Evolutionary conservation across 2,113 vertebrate species (phyloP).

Genomic region (Electrona antarctica): DNA sequence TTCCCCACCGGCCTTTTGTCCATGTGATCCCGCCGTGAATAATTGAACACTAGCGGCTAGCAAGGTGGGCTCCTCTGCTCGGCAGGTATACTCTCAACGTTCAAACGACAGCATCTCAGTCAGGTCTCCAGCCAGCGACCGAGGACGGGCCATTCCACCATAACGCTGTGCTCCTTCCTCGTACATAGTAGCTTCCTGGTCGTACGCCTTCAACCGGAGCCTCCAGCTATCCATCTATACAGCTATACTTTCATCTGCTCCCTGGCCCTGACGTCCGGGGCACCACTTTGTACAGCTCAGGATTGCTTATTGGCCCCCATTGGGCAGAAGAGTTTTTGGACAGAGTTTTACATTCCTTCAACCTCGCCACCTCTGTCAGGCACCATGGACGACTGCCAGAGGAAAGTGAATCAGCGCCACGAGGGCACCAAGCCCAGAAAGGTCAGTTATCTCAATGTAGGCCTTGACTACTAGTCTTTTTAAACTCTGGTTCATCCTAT

Average conservation of each 20-base stretch:
- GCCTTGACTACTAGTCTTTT: too few species aligned
- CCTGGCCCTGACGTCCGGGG: slow-evolving; percentile 5
- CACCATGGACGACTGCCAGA: slow-evolving; percentile 86
- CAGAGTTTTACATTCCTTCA: slow-evolving; percentile 31
- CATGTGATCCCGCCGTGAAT: slow-evolving; percentile 72
- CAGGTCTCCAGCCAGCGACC: slow-evolving; percentile 26
- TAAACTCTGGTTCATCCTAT: too few species aligned
- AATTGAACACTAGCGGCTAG: slow-evolving; percentile 61
- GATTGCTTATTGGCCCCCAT: background rate
- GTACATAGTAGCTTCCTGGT: slow-evolving; percentile 25
- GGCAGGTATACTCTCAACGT: slow-evolving; percentile 44
- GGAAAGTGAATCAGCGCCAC: slow-evolving; percentile 72
- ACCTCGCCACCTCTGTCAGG: slow-evolving; percentile 12
- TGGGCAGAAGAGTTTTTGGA: slow-evolving; percentile 27
- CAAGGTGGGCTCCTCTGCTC: slow-evolving; percentile 64
- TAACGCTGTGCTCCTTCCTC: background rate
- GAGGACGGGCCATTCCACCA: background rate
- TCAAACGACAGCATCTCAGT: slow-evolving; percentile 31
- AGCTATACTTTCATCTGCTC: slow-evolving; percentile 17
- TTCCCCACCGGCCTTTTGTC: slow-evolving; percentile 65
- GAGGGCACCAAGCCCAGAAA: slow-evolving; percentile 87
- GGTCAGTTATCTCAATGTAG: slow-evolving; percentile 58
- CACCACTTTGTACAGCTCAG: slow-evolving; percentile 5
- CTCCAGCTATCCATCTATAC: slow-evolving; percentile 14
- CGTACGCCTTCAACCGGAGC: background rate